Conservation (phyloP, 2,888 invertebrate genomes). For the Physocephala rufipes region DNA sequence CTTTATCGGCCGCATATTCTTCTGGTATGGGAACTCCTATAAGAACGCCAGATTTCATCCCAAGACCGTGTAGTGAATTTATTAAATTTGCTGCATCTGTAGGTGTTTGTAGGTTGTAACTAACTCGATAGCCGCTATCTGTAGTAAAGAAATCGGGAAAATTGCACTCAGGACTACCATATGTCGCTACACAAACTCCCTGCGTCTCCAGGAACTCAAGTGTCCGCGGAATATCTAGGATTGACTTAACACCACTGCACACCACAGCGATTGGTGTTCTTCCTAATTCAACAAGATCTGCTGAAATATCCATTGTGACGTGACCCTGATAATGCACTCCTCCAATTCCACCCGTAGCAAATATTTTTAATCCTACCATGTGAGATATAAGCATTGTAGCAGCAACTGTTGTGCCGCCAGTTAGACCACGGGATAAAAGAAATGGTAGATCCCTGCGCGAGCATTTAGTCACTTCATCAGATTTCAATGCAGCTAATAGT, state of each 20-base stretch:
- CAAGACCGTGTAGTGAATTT: constrained; percentile 68
- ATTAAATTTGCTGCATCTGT: constrained; percentile 80
- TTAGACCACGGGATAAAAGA: constrained; percentile 73
- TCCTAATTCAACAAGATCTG: constrained; percentile 91
- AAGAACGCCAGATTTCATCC: constrained; percentile 77
- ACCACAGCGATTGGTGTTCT: constrained; percentile 88
- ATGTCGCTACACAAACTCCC: constrained; percentile 89
- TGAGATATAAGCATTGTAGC: constrained; percentile 90
- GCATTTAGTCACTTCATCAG: constrained; percentile 73
- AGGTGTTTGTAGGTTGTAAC: constrained; percentile 73
- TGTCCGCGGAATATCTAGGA: constrained; percentile 93
- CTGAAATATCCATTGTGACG: constrained; percentile 89
- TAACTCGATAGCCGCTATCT: constrained; percentile 77
- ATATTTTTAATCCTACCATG: constrained; percentile 83
- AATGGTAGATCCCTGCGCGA: constrained; percentile 88
- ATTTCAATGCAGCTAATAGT: constrained; percentile 69
- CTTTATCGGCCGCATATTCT: constrained; percentile 69
- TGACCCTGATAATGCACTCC: constrained; percentile 94
- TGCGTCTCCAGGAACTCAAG: constrained; percentile 96
- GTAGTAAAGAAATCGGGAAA: constrained; percentile 96
- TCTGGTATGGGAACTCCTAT: constrained; percentile 91
- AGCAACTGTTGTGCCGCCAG: constrained; percentile 96
- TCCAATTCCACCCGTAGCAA: constrained; percentile 90
- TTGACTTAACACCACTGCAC: constrained; percentile 96
- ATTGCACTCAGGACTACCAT: constrained; percentile 71